A percentile compares a stretch with the other conserved stretches of the same genome.
Conservation (phyloP, 2,888 invertebrate species). For the Catocala sponsa region DNA sequence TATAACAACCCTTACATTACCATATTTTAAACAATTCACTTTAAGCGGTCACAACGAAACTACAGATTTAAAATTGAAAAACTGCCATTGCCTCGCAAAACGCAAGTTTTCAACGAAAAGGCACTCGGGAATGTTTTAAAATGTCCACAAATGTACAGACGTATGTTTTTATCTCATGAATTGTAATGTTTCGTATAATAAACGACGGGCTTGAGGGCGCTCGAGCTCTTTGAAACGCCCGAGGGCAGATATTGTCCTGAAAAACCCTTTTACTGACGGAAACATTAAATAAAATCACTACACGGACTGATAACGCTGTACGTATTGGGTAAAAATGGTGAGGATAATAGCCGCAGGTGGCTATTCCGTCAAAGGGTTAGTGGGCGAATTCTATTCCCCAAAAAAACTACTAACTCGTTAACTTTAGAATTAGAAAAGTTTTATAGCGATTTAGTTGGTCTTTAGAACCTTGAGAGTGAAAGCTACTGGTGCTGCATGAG, state of each 20-base stretch:
- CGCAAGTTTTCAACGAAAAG: constrained; percentile 13
- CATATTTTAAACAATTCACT: too few relatives aligned
- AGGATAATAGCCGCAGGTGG: constrained; percentile 36
- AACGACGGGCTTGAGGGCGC: constrained; percentile 32
- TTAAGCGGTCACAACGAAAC: too few relatives aligned
- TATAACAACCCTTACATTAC: too few relatives aligned
- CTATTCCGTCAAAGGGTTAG: constrained; percentile 31
- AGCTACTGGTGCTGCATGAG: too few relatives aligned
- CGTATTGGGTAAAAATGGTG: constrained; percentile 47
- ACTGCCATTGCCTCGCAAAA: constrained; percentile 6
- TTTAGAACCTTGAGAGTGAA: too few relatives aligned
- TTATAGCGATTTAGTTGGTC: too few relatives aligned
- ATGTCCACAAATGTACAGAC: constrained; percentile 35
- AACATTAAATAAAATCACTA: constrained; percentile 62
- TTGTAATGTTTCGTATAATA: constrained; percentile 60
- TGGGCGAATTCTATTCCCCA: constrained; percentile 28
- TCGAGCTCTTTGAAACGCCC: constrained; percentile 35
- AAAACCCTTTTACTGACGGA: constrained; percentile 55
- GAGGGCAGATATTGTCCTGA: constrained; percentile 47
- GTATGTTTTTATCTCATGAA: constrained; percentile 60
- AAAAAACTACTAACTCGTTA: neutral
- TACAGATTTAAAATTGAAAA: neutral
- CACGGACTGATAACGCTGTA: constrained; percentile 48
- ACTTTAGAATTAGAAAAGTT: too few relatives aligned
- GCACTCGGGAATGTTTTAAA: constrained; percentile 37